A percentile compares a stretch with the other conserved stretches of the same genome.
phyloP scores from a whole-genome alignment of 2,888 invertebrate species.

The Lasioglossum leucozonium region DNA sequence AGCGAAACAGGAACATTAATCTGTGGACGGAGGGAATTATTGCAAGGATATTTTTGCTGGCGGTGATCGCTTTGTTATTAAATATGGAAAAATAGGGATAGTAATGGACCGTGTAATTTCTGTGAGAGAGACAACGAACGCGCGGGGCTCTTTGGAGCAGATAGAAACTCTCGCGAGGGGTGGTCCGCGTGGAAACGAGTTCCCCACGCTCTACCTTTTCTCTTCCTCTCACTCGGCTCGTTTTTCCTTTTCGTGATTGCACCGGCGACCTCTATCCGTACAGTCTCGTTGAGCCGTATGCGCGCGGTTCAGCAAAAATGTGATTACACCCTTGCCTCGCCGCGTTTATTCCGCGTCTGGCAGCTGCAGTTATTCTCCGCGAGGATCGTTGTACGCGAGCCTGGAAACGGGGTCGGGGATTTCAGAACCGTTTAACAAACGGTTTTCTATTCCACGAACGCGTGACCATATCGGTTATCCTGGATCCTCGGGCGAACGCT shows the following conservation, averaged over 20 bases:
- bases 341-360: conserved; percentile 9
- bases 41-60: neutral
- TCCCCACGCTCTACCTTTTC: conserved; percentile 33
- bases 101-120: conserved; percentile 10
- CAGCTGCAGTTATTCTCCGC: neutral
- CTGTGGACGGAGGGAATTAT: neutral
- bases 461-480: neutral
- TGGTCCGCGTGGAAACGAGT: conserved; percentile 61
- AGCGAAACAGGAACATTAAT: neutral
- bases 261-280: conserved; percentile 10
- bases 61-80: neutral
- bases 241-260: conserved; percentile 20
- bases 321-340: neutral
- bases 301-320: neutral
- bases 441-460: conserved; percentile 12
- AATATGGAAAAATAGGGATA: neutral
- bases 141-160: neutral
- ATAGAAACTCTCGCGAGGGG: conserved; percentile 59
- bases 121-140: neutral
- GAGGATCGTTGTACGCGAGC: neutral
- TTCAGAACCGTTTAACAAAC: conserved; percentile 2
- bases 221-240: conserved; percentile 16
- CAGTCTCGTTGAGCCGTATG: conserved; percentile 16
- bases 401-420: neutral
- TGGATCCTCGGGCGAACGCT: neutral